Percentiles rank a stretch among this genome's conserved stretches.
phyloP scores from a whole-genome alignment of 2,888 invertebrate species.

The Emesis castigata region DNA sequence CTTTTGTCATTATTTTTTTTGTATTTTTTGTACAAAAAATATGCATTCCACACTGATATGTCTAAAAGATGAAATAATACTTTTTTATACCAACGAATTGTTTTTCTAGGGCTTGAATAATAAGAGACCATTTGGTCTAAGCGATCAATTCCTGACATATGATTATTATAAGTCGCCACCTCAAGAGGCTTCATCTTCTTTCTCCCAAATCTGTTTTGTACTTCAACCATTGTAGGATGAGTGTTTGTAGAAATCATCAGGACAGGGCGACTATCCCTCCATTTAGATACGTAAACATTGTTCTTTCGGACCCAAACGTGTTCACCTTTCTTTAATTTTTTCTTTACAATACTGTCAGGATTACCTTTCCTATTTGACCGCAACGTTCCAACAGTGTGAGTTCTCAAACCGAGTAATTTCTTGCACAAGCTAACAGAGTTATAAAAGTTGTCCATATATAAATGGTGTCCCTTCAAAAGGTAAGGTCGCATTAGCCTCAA shows the following conservation, averaged over 20 bases:
- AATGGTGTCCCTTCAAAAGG: conserved; percentile 67
- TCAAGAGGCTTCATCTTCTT: conserved; percentile 65
- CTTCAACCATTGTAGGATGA: conserved; percentile 63
- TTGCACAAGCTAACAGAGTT: conserved; percentile 58
- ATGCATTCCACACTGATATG: conserved; percentile 69
- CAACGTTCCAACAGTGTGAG: conserved; percentile 64
- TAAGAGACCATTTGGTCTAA: conserved; percentile 69
- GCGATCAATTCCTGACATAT: conserved; percentile 63
- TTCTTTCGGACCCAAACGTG: conserved; percentile 69
- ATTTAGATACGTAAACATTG: conserved; percentile 69
- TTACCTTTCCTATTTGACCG: conserved; percentile 61
- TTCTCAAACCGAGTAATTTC: conserved; percentile 58
- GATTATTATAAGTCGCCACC: conserved; percentile 42
- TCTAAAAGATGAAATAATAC: conserved; percentile 71
- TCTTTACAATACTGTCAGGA: conserved; percentile 48
- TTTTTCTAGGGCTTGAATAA: conserved; percentile 68
- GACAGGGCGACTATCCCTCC: conserved; percentile 70
- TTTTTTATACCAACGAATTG: conserved; percentile 70
- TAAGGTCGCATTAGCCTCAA: conserved; percentile 67
- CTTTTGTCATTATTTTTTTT: conserved; percentile 37
- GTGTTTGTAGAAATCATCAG: conserved; percentile 68
- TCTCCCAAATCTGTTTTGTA: conserved; percentile 58
- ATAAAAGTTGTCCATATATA: conserved; percentile 69
- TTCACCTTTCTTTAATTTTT: conserved; percentile 68
- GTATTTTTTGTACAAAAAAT: conserved; percentile 48